Base-by-base conservation (phyloP, 2,113 vertebrate genomes). In the Poeciliopsis retropinna region DNA sequence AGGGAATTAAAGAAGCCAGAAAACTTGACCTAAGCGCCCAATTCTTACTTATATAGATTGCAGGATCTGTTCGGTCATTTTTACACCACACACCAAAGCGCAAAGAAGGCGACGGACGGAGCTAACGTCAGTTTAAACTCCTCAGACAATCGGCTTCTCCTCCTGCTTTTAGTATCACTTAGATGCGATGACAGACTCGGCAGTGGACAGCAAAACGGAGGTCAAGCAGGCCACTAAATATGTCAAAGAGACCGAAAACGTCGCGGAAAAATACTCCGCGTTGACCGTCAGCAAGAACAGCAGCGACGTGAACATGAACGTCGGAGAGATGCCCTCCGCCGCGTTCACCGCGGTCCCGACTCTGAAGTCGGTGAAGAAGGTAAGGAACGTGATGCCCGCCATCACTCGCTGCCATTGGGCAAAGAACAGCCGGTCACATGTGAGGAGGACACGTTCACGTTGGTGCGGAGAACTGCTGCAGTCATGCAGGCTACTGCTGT, bases 191-290 rank as follows among this genome's bases (percentile, higher is more conserved):
- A 94, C 92, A 27, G 95, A 92, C 80, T 77, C 91, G 81, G 90
- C 78, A 0, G 88, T 83, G 79, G 91, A 92, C 81, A 67, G 80
- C 77, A 91, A 94, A 86, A 67, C 89, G 83, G 95, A 95, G 88
- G 90, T 93, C 9, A 95, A 95, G 79, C 95, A 95, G 87, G 94
- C 93, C 81, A 95, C 94, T 3, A 95, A 95, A 92, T 94, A 95
- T 88, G 94, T 95, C 67, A 95, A 95, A 78, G 95, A 95, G 85
- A 95, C 93, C 31, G 95, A 95, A 63, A 95, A 95, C 85, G 95
- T 95, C 0, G 95, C 95, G 44, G 95, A 95, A 29, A 95, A 95
- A 91, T 95, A 95, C 32, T 95, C 95, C 0, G 93, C 92, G 37
- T 63, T 95, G 91, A 95, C 93, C 1, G 94, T 93, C 27, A 91